Base-by-base conservation (phyloP, 2,888 invertebrate species). In the Ennomos erosarius region DNA sequence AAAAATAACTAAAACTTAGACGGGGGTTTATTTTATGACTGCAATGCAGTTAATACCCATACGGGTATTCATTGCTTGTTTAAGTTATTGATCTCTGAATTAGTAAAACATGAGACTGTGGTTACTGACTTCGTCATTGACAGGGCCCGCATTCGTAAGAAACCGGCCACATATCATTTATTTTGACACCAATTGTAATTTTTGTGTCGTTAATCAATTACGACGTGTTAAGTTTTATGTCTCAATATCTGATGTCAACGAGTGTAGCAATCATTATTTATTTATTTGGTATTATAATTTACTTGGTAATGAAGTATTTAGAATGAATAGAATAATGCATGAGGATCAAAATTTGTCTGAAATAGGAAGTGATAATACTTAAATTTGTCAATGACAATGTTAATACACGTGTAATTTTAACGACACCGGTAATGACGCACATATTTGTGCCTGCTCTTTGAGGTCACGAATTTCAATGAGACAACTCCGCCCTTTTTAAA, bases 161-260 rank as follows among this genome's bases (percentile, higher is more conserved):
- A 79, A 79, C 79, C 76, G 73, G 83, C 83, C 78, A 88, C 88
- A 90, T 87, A 89, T 88, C 86, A 90, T 87, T 89, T 90, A 85
- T 77, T 84, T 77, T 89, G 87, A 90, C 90, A 87, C 71, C 81
- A 69, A 82, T 78, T 79, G 79, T 76, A 77, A 76, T 76, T 82
- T 81, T 82, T 82, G 74, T 75, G 81, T 85, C 81, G 82, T 84
- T 82, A 82, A 78, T 76, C 84, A 85, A 87, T 88, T 86, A 85
- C 75, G 67, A 71, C 71, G 70, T 76, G 82, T 85, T 85, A 82
- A 83, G 72, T 81, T 85, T 85, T 81, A 86, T 83, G 81, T 84
- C 84, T 88, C 78, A 84, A 73, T 88, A 76, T 74, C 74, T 58
- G 54, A 36, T 54, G 55, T 60, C 59, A 60, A 60, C 55, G 55